Evolutionary conservation across 2,888 invertebrate genomes (phyloP).

Genomic region (Acleris literana): DNA sequence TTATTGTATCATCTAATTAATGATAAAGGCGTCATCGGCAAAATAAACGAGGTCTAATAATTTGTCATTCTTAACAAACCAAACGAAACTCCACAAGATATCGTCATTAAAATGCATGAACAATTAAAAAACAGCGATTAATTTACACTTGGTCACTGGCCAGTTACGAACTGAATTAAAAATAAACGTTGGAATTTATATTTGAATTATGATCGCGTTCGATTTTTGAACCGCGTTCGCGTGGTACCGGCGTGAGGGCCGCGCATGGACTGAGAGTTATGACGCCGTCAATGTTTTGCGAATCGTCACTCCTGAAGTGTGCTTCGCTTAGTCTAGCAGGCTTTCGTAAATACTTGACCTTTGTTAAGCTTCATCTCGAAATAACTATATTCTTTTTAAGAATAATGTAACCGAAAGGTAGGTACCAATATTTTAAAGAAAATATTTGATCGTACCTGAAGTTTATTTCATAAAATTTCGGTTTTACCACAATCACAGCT

Average conservation of each 20-base stretch:
- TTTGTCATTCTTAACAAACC: neutral
- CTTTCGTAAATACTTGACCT: constrained; percentile 3
- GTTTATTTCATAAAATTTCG: too few species aligned
- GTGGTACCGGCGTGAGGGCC: constrained; percentile 59
- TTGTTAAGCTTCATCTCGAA: neutral
- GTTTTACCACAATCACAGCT: too few species aligned
- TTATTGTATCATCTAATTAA: too few species aligned
- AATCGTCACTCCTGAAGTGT: constrained; percentile 24
- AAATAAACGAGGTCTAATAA: neutral
- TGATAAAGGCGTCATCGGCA: too few species aligned
- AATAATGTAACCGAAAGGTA: too few species aligned
- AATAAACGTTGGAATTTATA: constrained; percentile 15
- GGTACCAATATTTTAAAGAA: too few species aligned
- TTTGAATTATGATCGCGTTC: constrained; percentile 29
- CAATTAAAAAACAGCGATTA: constrained; percentile 19
- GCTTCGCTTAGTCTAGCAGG: constrained; percentile 7
- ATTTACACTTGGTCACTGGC: constrained; percentile 34
- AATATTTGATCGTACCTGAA: too few species aligned
- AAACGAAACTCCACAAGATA: neutral
- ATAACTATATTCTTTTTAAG: neutral
- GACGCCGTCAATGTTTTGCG: constrained; percentile 38
- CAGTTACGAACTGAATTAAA: constrained; percentile 24
- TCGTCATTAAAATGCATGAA: neutral
- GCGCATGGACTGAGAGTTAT: constrained; percentile 54
- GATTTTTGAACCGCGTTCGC: constrained; percentile 41